Percentiles rank a stretch among this genome's conserved stretches.
These are phyloP conservation scores for Onychostruthus taczanowskii DNA, from an alignment of 2,113 vertebrate species.

Conservation along the genomic window DNA sequence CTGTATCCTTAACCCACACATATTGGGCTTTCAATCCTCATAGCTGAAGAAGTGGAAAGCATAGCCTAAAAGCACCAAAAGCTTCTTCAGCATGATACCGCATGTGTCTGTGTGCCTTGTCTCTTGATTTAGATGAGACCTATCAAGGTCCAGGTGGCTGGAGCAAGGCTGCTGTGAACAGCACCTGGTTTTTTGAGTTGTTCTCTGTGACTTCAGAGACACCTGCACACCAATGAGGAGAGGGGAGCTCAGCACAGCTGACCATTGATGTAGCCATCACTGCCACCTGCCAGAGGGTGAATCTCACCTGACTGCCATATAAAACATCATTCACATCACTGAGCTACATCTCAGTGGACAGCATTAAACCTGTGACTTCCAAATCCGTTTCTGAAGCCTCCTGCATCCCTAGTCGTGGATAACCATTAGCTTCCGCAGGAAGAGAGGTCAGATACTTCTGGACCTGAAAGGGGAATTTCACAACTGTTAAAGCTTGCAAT, in stretches of 20 bases:
- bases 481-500: not conserved
- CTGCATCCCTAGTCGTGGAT: not conserved
- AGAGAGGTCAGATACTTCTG: not conserved
- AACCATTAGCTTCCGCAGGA: not conserved
- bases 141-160: not conserved
- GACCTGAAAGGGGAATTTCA: not conserved
- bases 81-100: not conserved
- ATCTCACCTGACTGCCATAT: accelerated
- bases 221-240: not conserved
- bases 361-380: not conserved
- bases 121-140: not conserved
- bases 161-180: not conserved
- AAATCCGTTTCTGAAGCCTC: not conserved
- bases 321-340: not conserved
- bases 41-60: not conserved
- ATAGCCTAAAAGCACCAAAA: not conserved
- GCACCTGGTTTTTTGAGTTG: not conserved
- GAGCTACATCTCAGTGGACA: not conserved
- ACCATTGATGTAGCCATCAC: accelerated
- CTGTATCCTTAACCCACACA: not conserved
- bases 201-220: not conserved
- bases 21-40: not conserved
- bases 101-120: not conserved
- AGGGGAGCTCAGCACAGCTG: not conserved
- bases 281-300: not conserved